Percentiles rank a stretch among this genome's conserved stretches.
Evolutionary conservation across 2,797 vertebrate genomes (phyloP).

Genomic region (Gymnothorax javanicus): DNA sequence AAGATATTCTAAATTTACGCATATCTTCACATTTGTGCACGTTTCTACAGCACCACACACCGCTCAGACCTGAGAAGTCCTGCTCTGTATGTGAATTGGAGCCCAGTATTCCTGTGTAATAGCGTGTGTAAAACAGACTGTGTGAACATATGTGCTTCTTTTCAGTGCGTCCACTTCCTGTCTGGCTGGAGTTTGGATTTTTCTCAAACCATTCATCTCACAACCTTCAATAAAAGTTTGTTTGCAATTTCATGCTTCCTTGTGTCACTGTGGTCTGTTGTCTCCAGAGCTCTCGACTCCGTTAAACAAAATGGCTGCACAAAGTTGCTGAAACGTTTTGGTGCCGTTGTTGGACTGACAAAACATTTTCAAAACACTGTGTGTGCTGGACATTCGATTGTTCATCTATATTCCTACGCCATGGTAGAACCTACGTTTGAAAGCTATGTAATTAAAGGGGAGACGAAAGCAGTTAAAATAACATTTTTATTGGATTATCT

Average conservation of each 20-base stretch:
- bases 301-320: not conserved
- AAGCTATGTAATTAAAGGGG: not conserved
- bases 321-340: too few species aligned
- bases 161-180: constrained; percentile 34
- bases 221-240: constrained; percentile 64
- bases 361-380: too few species aligned
- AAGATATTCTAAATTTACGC: not conserved
- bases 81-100: not conserved
- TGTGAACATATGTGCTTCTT: constrained; percentile 37
- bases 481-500: not conserved
- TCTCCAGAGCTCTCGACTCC: not conserved
- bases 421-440: not conserved
- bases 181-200: constrained; percentile 55
- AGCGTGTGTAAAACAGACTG: constrained; percentile 23
- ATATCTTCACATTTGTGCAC: not conserved
- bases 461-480: not conserved
- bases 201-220: constrained; percentile 51
- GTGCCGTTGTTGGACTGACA: too few species aligned
- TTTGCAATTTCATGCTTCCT: not conserved
- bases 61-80: not conserved
- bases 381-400: not conserved
- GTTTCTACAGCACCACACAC: not conserved
- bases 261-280: not conserved
- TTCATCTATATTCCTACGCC: not conserved
- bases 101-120: not conserved